phyloP scores from a whole-genome alignment of 2,888 invertebrate genomes.

The Drosophila paramelanica region DNA sequence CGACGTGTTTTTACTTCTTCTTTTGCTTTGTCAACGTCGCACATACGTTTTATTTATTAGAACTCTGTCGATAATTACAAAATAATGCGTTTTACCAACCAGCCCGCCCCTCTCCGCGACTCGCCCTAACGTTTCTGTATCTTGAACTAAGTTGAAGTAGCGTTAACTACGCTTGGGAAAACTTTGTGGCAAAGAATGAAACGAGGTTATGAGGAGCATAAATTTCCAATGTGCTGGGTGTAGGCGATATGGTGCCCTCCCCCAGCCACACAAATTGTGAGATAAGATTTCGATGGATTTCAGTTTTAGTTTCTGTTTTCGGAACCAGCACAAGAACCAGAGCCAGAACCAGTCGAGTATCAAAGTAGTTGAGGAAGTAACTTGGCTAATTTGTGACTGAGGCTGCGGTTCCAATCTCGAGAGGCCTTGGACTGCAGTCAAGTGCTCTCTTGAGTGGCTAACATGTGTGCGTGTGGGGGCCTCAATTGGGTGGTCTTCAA shows the following conservation, averaged over 20 bases:
- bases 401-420: constrained; percentile 58
- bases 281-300: constrained; percentile 72
- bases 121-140: constrained; percentile 7
- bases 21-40: constrained; percentile 31
- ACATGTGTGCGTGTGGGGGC: constrained; percentile 12
- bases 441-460: constrained; percentile 49
- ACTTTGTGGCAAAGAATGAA: constrained; percentile 35
- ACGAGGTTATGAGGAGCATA: constrained; percentile 75
- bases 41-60: constrained; percentile 78
- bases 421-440: constrained; percentile 55
- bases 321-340: constrained; percentile 13
- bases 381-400: constrained; percentile 60
- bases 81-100: constrained; percentile 78
- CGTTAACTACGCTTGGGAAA: constrained; percentile 70
- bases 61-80: constrained; percentile 82
- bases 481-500: constrained; percentile 39
- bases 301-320: constrained; percentile 35
- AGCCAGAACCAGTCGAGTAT: neutral
- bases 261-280: constrained; percentile 19
- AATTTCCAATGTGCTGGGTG: constrained; percentile 55
- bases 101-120: neutral
- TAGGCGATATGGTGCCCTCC: constrained; percentile 37
- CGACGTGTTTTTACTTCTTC: constrained; percentile 15
- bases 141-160: constrained; percentile 39
- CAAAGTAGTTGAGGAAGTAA: constrained; percentile 35